These are phyloP conservation scores for Triops cancriformis DNA, from an alignment of 1,140 invertebrate genomes.

Conservation along the genomic window DNA sequence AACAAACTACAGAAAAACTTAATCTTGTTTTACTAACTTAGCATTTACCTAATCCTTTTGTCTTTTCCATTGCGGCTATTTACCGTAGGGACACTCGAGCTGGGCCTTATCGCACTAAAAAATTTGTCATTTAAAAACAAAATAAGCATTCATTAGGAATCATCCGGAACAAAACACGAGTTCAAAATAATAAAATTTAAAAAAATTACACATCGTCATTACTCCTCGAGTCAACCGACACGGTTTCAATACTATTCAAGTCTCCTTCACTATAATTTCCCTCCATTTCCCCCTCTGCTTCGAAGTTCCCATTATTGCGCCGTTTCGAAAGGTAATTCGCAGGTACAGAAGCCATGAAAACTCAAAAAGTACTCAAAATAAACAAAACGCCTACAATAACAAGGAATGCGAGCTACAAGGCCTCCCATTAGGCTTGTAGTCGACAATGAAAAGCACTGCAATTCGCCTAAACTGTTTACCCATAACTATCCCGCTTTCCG, in stretches of 20 bases:
- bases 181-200: background rate
- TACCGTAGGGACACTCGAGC: background rate
- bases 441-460: background rate
- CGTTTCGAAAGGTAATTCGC: too few relatives aligned
- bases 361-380: background rate
- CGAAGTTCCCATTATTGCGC: background rate
- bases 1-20: too few relatives aligned
- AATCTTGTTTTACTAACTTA: background rate
- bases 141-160: background rate
- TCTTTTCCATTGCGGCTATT: background rate
- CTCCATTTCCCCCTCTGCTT: background rate
- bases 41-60: background rate
- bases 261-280: background rate
- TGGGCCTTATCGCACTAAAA: background rate
- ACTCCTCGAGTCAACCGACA: background rate
- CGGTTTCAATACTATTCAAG: background rate
- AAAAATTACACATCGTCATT: background rate
- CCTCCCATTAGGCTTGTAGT: background rate
- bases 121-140: background rate
- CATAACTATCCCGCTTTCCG: background rate
- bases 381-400: background rate
- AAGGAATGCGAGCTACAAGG: background rate
- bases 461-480: background rate
- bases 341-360: background rate
- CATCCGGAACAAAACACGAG: background rate